Conservation (phyloP, 2,113 vertebrate species). For the Mesembrinibis cayennensis region DNA sequence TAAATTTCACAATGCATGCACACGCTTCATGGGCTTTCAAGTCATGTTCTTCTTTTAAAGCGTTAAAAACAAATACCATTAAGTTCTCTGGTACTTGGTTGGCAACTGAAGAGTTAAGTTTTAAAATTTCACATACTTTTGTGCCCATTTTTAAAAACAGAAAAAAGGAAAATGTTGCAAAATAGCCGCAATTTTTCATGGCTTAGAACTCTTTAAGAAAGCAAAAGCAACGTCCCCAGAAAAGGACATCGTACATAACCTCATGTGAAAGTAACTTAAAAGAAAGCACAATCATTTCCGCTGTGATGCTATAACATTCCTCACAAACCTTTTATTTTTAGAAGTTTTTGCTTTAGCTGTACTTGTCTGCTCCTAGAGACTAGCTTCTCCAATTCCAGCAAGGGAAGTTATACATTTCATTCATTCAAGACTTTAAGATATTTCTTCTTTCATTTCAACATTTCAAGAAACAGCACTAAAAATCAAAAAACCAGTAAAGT, state of each 20-base stretch:
- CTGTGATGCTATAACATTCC: neutral
- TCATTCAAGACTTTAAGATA: neutral
- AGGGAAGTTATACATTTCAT: neutral
- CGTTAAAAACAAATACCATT: neutral
- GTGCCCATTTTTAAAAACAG: neutral
- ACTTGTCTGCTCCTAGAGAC: neutral
- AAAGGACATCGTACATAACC: neutral
- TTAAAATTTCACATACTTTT: neutral
- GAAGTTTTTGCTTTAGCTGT: conserved; percentile 7
- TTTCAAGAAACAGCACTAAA: neutral
- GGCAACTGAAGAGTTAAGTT: neutral
- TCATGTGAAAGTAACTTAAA: neutral
- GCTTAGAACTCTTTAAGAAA: neutral
- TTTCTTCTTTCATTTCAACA: neutral
- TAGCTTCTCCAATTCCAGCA: neutral
- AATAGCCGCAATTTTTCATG: neutral
- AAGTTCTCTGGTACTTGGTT: neutral
- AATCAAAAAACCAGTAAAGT: neutral
- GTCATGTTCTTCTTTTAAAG: neutral
- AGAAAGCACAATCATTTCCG: neutral
- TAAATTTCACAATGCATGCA: neutral
- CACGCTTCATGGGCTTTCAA: neutral
- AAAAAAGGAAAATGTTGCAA: neutral
- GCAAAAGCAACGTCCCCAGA: neutral
- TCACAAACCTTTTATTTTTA: neutral